phyloP scores from a whole-genome alignment of 2,888 invertebrate species.

The Mythimna ferrago region DNA sequence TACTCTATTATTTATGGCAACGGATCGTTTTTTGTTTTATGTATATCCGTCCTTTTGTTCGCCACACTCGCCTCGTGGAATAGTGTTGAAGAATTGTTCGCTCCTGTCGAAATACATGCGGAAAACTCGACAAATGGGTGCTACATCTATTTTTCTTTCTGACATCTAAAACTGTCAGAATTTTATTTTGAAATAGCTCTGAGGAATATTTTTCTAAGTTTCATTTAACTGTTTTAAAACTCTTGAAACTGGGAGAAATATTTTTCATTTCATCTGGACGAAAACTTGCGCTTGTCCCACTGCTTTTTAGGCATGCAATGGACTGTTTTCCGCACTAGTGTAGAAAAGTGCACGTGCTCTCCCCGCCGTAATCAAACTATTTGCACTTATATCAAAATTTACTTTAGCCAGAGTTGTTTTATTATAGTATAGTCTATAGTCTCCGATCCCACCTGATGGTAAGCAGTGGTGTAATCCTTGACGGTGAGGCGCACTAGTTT shows the following conservation, averaged over 20 bases:
- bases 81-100: conserved; percentile 17
- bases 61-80: background rate
- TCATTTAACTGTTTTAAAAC: background rate
- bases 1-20: background rate
- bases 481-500: no score
- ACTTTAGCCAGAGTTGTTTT: no score
- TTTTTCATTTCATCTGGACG: no score
- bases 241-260: background rate
- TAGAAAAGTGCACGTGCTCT: no score
- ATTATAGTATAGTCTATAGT: no score
- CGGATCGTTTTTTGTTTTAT: conserved; percentile 5
- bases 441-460: no score
- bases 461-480: no score
- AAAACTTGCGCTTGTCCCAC: no score
- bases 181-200: background rate
- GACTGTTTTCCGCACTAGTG: no score
- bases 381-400: no score
- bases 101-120: conserved; percentile 5
- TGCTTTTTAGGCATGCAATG: no score
- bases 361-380: no score
- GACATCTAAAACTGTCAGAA: background rate
- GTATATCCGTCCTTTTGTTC: conserved; percentile 1
- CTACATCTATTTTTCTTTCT: background rate
- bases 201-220: background rate
- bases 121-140: background rate